Base-by-base conservation (phyloP, 2,888 invertebrate species). In the Adineta ricciae region DNA sequence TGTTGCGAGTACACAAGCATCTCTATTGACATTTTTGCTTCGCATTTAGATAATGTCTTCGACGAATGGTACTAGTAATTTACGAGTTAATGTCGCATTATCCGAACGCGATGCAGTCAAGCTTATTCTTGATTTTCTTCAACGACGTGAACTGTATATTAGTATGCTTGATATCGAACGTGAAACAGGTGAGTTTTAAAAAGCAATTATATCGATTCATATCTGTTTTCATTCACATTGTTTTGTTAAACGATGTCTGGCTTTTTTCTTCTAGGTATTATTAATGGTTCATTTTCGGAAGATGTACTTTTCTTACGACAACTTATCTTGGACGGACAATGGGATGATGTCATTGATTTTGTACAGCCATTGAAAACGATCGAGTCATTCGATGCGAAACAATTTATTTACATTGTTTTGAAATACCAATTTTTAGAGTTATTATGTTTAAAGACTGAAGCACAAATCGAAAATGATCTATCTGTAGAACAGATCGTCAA, bases 261-360 rank as follows among this genome's bases (percentile, higher is more conserved):
- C 16, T 32, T 32, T 19, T 8, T 64, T 36, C 52, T 27, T 64
- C 14, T 41, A 78, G 78, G 78, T 14, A 86, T 96, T 87, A 95
- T 96, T 90, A 96, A 96, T 91, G 96, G 96, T 85, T 93, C 94
- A 89, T 96, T 93, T 90, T 95, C 96, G 24, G 96, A 97, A 91
- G 97, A 97, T 91, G 94, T 96, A 72, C 93, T 97, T 83, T 97
- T 97, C 91, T 92, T 97, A 36, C 93, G 97, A 36, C 96, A 97
- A 91, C 93, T 97, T 84, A 96, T 97, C 87, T 93, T 97, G 84
- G 97, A 97, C 90, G 97, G 97, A n/a, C 96, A 97, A 91, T 97
- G 97, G 97, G 97, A 97, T 91, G 96, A 97, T 90, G 96, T 95
- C 1, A 92, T 96, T 86, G 96, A 97, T 90, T 97, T 97, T 91